Conservation (phyloP, 2,113 vertebrate genomes). For the Sinocyclocheilus anshuiensis region DNA sequence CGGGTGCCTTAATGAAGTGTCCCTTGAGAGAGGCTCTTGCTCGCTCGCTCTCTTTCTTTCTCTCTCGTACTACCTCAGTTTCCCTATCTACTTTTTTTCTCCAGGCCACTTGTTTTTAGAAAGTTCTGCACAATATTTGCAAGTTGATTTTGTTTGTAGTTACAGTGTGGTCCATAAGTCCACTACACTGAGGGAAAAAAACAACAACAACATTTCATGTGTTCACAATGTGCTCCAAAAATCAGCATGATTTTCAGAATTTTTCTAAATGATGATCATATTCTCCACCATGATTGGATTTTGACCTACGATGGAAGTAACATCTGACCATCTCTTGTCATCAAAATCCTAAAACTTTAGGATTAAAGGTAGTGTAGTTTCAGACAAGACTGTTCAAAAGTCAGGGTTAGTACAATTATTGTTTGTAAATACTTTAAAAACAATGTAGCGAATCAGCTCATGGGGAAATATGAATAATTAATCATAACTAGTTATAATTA, state of each 20-base stretch:
- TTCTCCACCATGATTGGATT: too few relatives aligned
- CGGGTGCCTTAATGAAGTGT: slow-evolving; percentile 40
- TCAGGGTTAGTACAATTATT: background rate
- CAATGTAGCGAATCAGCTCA: too few relatives aligned
- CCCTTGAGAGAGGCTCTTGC: slow-evolving; percentile 1
- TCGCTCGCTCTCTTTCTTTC: background rate
- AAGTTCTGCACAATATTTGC: background rate
- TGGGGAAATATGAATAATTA: too few relatives aligned
- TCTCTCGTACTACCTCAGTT: background rate
- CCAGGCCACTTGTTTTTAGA: background rate
- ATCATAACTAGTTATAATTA: too few relatives aligned
- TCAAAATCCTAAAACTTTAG: background rate
- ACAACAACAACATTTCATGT: too few relatives aligned
- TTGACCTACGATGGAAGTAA: too few relatives aligned
- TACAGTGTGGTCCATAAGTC: background rate
- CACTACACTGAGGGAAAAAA: too few relatives aligned
- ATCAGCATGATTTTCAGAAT: too few relatives aligned
- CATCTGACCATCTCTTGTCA: background rate
- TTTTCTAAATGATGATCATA: too few relatives aligned
- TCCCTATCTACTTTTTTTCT: background rate
- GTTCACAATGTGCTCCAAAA: too few relatives aligned
- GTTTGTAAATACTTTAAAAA: background rate
- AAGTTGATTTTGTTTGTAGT: background rate
- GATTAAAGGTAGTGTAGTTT: background rate
- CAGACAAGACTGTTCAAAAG: background rate